Evolutionary conservation across 37 sponge, comb jelly and placozoan genomes (phyloP).

Genomic region (Haliclona indistincta): DNA sequence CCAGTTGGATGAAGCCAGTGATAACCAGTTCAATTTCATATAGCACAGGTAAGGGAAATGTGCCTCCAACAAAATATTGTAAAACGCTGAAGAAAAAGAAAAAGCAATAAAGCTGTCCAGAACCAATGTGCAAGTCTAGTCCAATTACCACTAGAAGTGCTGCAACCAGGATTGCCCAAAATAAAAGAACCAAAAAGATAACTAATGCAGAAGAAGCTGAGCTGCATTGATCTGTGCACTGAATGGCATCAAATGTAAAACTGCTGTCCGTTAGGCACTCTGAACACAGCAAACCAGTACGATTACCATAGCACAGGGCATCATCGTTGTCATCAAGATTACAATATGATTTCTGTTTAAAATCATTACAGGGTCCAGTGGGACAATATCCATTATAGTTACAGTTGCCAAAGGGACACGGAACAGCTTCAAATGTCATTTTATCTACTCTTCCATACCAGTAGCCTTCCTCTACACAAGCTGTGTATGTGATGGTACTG

Average conservation of each 20-base stretch:
- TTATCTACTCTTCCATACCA: conserved; percentile 11
- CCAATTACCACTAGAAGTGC: conserved; percentile 1
- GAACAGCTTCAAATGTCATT: neutral
- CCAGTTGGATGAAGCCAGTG: conserved; percentile 18
- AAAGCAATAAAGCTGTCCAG: conserved; percentile 45
- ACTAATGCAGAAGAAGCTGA: neutral
- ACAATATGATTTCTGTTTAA: neutral
- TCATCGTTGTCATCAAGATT: neutral
- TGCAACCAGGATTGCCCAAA: neutral
- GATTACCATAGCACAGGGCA: neutral
- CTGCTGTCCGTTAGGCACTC: neutral
- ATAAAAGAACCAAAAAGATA: neutral
- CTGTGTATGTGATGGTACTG: neutral
- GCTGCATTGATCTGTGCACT: neutral
- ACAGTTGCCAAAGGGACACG: conserved; percentile 3
- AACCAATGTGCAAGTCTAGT: conserved; percentile 28
- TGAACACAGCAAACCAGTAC: neutral
- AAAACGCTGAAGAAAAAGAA: conserved; percentile 50
- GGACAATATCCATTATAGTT: conserved; percentile 6
- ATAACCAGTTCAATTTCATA: neutral
- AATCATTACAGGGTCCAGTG: neutral
- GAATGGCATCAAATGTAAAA: conserved; percentile 4
- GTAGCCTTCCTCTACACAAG: conserved; percentile 10
- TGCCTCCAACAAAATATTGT: neutral
- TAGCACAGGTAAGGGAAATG: neutral